Base-by-base conservation (phyloP, 2,797 vertebrate species). In the Esox lucius region DNA sequence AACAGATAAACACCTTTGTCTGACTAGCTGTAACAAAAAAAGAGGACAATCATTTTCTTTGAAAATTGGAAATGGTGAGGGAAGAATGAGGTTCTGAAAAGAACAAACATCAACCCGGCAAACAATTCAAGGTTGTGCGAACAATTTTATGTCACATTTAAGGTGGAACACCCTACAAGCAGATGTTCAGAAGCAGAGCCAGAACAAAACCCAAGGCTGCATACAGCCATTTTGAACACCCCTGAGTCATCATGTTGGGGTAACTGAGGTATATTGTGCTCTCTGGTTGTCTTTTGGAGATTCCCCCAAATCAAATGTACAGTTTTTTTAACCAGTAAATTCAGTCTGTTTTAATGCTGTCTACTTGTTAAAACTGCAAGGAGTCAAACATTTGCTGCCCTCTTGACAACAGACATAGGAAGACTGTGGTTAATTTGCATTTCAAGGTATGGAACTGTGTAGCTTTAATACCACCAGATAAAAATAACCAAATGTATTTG, bases 101-200 rank as follows among this genome's bases (percentile, higher is more conserved):
- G 62, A 31, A 65, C 62, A 65, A 65, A 65, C 4, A 17, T 17
- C 5, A 65, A 16, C 42, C 42, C 42, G 46, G 42, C 42, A 46
- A 46, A 46, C 42, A 46, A 46, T 46, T 46, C 42, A 46, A 46
- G 42, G 42, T 6, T 46, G 42, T 46, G 42, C 12, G 42, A 46
- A 46, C 42, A 46, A 46, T 46, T 46, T 46, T 46, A 46, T 3
- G 42, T 46, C 42, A 46, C 42, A 46, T 31, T 68, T 78, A 33
- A 31, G 35, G n/a, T 26, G 42, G 72, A 89, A 87, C 15, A 77
- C 15, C 22, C 13, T 77, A 42, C 88, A 51, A 4, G 80, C 82
- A 53, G 49, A 49, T 0, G 67, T 87, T 90, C n/a, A 90, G 71
- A n/a, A 64, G 12, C 1, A 87, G 72, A 42, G 81, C 83, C 8